Evolutionary conservation across 2,888 invertebrate species (phyloP).

Genomic region (Harpalus rubripes): DNA sequence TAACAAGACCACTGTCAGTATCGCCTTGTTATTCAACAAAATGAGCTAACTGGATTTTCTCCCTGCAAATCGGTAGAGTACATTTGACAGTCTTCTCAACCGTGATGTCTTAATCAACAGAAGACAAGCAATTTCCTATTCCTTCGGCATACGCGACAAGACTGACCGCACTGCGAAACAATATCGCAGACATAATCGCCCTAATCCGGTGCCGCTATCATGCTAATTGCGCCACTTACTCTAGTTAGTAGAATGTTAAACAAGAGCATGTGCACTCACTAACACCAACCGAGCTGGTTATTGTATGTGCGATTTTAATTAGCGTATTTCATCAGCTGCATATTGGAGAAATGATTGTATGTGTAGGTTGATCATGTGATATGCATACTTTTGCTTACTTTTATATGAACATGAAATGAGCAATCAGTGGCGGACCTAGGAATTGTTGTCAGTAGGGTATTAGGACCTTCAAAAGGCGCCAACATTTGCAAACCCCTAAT

Average conservation of each 20-base stretch:
- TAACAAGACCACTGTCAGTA: no score
- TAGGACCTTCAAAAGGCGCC: no score
- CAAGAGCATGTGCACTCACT: conserved; percentile 25
- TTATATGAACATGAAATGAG: neutral
- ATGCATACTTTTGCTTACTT: conserved; percentile 1
- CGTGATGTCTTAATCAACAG: conserved; percentile 36
- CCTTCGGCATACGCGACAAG: conserved; percentile 24
- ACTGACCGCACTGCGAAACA: conserved; percentile 30
- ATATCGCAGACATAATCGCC: conserved; percentile 47
- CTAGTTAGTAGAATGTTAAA: conserved; percentile 56
- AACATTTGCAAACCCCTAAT: no score
- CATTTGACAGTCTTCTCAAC: conserved; percentile 40
- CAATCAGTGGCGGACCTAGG: no score
- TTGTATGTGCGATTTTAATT: conserved; percentile 28
- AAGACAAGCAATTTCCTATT: conserved; percentile 50
- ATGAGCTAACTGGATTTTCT: conserved; percentile 8
- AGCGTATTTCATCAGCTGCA: conserved; percentile 30
- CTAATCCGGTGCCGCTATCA: conserved; percentile 48
- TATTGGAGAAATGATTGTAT: conserved; percentile 18
- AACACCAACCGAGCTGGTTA: conserved; percentile 2
- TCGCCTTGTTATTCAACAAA: neutral
- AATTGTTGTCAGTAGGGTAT: no score
- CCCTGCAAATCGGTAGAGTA: neutral
- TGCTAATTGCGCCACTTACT: conserved; percentile 53
- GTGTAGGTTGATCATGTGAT: neutral